A percentile compares a stretch with the other conserved stretches of the same genome.
phyloP scores from a whole-genome alignment of 2,888 invertebrate genomes.

The Callyntrura guangdongensis region DNA sequence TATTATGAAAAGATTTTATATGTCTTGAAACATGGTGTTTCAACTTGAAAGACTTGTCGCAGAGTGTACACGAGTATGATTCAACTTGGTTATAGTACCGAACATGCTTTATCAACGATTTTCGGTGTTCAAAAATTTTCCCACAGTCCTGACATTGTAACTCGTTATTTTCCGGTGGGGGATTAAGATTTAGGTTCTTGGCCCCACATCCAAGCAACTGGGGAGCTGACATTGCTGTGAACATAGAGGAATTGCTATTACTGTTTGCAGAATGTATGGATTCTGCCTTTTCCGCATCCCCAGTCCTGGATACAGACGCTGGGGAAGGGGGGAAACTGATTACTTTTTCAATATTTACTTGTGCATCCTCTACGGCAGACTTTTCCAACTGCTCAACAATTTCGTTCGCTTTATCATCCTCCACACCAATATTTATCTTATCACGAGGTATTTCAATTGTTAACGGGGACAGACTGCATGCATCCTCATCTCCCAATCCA shows the following conservation, averaged over 20 bases:
- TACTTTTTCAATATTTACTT: background rate
- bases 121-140: slow-evolving; percentile 67
- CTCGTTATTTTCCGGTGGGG: slow-evolving; percentile 34
- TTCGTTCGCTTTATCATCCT: background rate
- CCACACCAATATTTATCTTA: background rate
- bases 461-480: slow-evolving; percentile 54
- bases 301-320: background rate
- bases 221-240: background rate
- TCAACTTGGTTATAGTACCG: slow-evolving; percentile 57
- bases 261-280: background rate
- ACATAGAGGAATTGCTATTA: slow-evolving; percentile 27
- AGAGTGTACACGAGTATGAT: slow-evolving; percentile 46
- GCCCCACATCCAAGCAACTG: slow-evolving; percentile 60
- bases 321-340: background rate
- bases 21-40: slow-evolving; percentile 72
- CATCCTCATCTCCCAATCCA: background rate
- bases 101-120: slow-evolving; percentile 65
- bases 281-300: background rate
- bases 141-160: slow-evolving; percentile 73
- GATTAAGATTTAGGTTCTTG: background rate
- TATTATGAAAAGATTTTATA: slow-evolving; percentile 62
- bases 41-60: slow-evolving; percentile 60
- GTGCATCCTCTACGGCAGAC: background rate
- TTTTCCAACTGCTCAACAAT: background rate
- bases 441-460: slow-evolving; percentile 65